Evolutionary conservation across 2,113 vertebrate species (phyloP).

Genomic region (Dicentrarchus labrax): DNA sequence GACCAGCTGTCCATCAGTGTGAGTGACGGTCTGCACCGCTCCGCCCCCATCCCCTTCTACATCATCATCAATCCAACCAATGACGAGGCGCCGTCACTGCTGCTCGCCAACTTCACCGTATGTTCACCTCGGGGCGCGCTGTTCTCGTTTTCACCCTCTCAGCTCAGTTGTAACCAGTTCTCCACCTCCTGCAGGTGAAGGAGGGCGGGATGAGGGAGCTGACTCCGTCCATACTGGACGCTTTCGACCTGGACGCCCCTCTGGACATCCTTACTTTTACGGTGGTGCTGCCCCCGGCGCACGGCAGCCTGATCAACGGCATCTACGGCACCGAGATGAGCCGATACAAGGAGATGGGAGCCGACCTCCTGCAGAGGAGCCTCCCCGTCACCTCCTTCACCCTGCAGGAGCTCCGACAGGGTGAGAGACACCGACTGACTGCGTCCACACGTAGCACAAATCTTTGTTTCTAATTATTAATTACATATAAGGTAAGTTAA

Average conservation of each 20-base stretch:
- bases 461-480: too few species aligned
- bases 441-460: too few species aligned
- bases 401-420: conserved; percentile 71
- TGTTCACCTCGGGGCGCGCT: conserved; percentile 9
- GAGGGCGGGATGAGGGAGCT: conserved; percentile 74
- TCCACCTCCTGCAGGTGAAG: conserved; percentile 60
- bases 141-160: too few species aligned
- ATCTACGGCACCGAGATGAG: conserved; percentile 58
- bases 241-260: conserved; percentile 73
- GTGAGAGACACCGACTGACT: conserved; percentile 35
- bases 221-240: conserved; percentile 67
- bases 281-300: conserved; percentile 59
- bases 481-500: too few species aligned
- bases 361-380: conserved; percentile 58
- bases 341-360: conserved; percentile 60
- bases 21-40: conserved; percentile 82
- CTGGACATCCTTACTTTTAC: conserved; percentile 69
- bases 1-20: conserved; percentile 79
- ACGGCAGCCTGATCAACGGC: conserved; percentile 73
- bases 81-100: conserved; percentile 78
- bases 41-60: conserved; percentile 78
- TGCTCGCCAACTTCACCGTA: conserved; percentile 79
- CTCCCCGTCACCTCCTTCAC: conserved; percentile 75
- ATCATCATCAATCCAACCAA: conserved; percentile 84
- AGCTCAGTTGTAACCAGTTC: neutral